Conservation (phyloP, 2,888 invertebrate species). For the Pachymerium ferrugineum region DNA sequence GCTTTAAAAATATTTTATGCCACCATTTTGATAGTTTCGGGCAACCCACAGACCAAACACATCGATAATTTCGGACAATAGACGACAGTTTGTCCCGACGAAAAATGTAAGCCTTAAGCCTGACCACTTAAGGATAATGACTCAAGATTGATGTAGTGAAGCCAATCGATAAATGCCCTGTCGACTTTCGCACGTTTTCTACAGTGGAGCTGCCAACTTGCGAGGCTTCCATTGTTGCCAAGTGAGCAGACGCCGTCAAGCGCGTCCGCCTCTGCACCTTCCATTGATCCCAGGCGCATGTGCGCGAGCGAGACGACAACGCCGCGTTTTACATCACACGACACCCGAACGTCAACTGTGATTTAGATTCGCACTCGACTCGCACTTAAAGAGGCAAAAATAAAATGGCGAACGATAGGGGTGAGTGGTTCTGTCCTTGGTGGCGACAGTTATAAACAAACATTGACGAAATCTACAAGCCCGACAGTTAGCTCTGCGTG, state of each 20-base stretch:
- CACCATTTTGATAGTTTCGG: too few species aligned
- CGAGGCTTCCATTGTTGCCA: conserved; percentile 15
- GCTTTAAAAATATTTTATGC: too few species aligned
- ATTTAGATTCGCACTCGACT: conserved; percentile 14
- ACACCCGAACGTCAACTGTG: conserved; percentile 24
- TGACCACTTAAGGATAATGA: conserved; percentile 27
- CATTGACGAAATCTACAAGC: too few species aligned
- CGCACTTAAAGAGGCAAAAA: conserved; percentile 10
- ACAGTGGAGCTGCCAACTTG: conserved; percentile 23
- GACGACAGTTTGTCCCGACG: conserved; percentile 9
- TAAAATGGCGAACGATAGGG: too few species aligned
- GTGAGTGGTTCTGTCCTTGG: too few species aligned
- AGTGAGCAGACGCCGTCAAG: conserved; percentile 27
- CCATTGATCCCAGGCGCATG: conserved; percentile 27
- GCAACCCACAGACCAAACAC: too few species aligned
- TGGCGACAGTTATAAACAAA: too few species aligned
- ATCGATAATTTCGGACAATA: conserved; percentile 19
- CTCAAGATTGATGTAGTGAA: conserved; percentile 27
- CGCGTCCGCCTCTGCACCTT: conserved; percentile 15
- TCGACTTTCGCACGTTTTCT: conserved; percentile 22
- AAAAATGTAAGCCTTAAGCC: conserved; percentile 23
- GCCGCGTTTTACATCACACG: conserved; percentile 15
- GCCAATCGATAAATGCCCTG: conserved; percentile 25
- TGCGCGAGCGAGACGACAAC: conserved; percentile 25
- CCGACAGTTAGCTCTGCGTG: too few species aligned